A percentile compares a stretch with the other conserved stretches of the same genome.
phyloP scores from a whole-genome alignment of 2,888 invertebrate genomes.

The Erebia epiphron region DNA sequence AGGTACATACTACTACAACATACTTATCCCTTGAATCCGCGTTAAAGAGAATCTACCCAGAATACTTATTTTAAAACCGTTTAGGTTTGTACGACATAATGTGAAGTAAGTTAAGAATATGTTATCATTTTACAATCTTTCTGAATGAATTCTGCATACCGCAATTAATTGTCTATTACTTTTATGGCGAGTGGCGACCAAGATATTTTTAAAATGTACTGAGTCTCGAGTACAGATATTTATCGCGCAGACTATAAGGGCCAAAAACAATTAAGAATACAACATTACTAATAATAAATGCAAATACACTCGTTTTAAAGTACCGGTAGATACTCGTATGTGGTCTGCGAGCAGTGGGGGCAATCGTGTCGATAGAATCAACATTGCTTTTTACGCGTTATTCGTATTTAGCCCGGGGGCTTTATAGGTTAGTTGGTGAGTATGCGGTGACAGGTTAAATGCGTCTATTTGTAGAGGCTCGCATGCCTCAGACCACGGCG shows the following conservation, averaged over 20 bases:
- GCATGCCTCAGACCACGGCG: conserved; percentile 51
- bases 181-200: conserved; percentile 23
- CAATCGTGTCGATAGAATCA: conserved; percentile 44
- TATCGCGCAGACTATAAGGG: conserved; percentile 28
- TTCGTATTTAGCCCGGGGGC: conserved; percentile 51
- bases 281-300: conserved; percentile 25
- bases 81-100: neutral
- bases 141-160: conserved; percentile 24
- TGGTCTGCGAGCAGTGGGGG: conserved; percentile 26
- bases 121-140: conserved; percentile 20
- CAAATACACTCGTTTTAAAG: conserved; percentile 21
- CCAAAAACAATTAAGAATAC: conserved; percentile 25
- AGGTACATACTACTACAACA: too few species aligned
- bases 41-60: too few species aligned
- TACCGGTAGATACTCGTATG: conserved; percentile 14
- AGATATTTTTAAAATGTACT: conserved; percentile 25
- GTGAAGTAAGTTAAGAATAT: conserved; percentile 12
- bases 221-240: conserved; percentile 23
- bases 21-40: too few species aligned
- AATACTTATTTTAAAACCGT: too few species aligned
- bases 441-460: conserved; percentile 52
- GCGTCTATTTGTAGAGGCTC: conserved; percentile 57
- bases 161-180: conserved; percentile 28
- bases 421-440: conserved; percentile 67
- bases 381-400: conserved; percentile 46